Percentiles rank a stretch among this genome's conserved stretches.
Conservation (phyloP, 2,113 vertebrate species). For the Sula dactylatra region DNA sequence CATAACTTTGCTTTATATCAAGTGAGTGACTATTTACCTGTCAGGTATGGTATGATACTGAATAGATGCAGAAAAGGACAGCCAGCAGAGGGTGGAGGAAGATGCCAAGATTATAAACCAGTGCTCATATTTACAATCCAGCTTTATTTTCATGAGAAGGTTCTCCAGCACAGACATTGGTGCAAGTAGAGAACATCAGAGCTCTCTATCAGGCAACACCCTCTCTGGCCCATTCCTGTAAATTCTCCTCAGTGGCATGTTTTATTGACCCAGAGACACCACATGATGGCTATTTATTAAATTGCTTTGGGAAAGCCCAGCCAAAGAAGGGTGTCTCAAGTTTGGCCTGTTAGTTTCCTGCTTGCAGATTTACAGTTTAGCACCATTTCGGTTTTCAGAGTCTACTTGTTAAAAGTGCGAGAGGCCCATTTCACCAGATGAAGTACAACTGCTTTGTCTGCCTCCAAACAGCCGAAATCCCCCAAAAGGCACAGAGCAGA, state of each 20-base stretch:
- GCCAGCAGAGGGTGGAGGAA: not conserved
- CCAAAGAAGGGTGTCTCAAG: slow-evolving; percentile 60
- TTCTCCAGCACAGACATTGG: not conserved
- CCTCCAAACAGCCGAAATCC: slow-evolving; percentile 8
- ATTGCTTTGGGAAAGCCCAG: slow-evolving; percentile 72
- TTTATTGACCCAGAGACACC: slow-evolving; percentile 65
- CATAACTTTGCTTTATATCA: slow-evolving; percentile 26
- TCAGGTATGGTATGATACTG: not conserved
- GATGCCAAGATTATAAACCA: slow-evolving; percentile 41
- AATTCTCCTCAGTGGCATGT: slow-evolving; percentile 60
- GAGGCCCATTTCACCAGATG: slow-evolving; percentile 53
- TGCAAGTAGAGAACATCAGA: slow-evolving; percentile 15
- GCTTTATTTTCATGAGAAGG: not conserved
- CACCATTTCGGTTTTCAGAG: slow-evolving; percentile 67
- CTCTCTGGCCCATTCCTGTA: slow-evolving; percentile 50
- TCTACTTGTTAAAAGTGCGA: slow-evolving; percentile 66
- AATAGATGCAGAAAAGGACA: slow-evolving; percentile 16
- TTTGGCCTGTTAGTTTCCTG: slow-evolving; percentile 70
- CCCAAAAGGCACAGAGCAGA: slow-evolving; percentile 69
- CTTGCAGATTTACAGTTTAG: slow-evolving; percentile 78
- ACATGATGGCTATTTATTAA: slow-evolving; percentile 73
- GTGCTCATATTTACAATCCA: not conserved
- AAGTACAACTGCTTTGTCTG: slow-evolving; percentile 62
- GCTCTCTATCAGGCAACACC: slow-evolving; percentile 15
- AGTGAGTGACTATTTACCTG: slow-evolving; percentile 6